Conservation (phyloP, 1,140 invertebrate species). For the Dysdera silvatica region DNA sequence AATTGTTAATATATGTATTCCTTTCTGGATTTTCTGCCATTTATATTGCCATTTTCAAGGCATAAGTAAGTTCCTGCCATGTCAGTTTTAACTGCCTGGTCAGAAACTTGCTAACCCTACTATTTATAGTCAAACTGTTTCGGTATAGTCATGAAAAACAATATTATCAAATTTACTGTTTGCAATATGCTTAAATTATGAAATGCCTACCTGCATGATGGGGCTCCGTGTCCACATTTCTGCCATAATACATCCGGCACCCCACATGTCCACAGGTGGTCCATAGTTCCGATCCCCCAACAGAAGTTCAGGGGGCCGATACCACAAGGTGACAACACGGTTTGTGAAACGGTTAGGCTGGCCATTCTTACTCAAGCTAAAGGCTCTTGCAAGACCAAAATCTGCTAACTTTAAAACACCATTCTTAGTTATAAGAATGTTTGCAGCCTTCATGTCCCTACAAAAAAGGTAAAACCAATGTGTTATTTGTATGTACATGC, state of each 20-base stretch:
- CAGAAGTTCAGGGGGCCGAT: conserved; percentile 80
- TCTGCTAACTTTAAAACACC: conserved; percentile 90
- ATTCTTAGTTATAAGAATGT: conserved; percentile 94
- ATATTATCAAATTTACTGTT: too few relatives aligned
- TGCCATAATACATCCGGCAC: conserved; percentile 80
- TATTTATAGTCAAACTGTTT: too few relatives aligned
- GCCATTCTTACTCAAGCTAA: conserved; percentile 54
- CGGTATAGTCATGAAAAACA: too few relatives aligned
- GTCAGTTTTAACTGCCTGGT: too few relatives aligned
- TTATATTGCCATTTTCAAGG: too few relatives aligned
- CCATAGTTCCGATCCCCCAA: conserved; percentile 92
- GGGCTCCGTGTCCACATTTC: conserved; percentile 94
- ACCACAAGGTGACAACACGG: conserved; percentile 96
- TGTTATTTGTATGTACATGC: too few relatives aligned
- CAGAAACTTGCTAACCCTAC: too few relatives aligned
- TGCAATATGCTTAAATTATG: too few relatives aligned
- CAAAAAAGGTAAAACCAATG: too few relatives aligned
- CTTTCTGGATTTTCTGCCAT: too few relatives aligned
- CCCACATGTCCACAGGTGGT: conserved; percentile 94
- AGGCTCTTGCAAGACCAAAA: conserved; percentile 84
- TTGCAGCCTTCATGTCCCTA: conserved; percentile 61
- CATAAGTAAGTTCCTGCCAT: too few relatives aligned
- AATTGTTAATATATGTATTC: too few relatives aligned
- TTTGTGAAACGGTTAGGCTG: conserved; percentile 67
- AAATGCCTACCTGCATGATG: conserved; percentile 54